Percentiles rank a stretch among this genome's conserved stretches.
Conservation (phyloP, 2,113 vertebrate genomes). For the Chionomys nivalis region DNA sequence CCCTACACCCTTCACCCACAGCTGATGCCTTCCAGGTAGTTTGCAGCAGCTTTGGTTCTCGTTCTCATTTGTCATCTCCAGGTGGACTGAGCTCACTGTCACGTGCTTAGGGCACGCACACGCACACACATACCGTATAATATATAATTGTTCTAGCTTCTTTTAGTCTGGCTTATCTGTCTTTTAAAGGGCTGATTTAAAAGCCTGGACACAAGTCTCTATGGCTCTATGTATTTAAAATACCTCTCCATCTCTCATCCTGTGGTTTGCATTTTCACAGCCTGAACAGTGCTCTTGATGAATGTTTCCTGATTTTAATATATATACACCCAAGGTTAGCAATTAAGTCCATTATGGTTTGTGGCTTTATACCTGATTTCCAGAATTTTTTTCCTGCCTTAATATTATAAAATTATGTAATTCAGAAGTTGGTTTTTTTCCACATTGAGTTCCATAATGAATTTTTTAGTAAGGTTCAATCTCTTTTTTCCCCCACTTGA, state of each 20-base stretch:
- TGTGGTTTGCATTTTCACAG: conserved; percentile 16
- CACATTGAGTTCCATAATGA: neutral
- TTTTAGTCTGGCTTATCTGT: conserved; percentile 19
- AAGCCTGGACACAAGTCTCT: neutral
- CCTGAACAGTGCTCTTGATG: neutral
- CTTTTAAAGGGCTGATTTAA: neutral
- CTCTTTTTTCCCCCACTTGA: neutral
- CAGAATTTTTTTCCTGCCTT: neutral
- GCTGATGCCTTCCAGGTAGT: neutral
- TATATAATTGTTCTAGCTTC: neutral
- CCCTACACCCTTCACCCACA: neutral
- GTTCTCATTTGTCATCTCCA: neutral
- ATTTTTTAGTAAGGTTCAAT: neutral
- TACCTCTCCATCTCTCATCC: neutral
- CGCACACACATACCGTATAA: neutral
- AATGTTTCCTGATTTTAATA: conserved; percentile 7
- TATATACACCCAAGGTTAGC: neutral
- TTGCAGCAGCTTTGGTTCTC: neutral
- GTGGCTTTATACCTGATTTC: conserved; percentile 6
- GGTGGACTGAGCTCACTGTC: neutral
- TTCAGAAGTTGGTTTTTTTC: neutral
- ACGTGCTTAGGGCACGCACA: neutral
- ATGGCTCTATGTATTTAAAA: neutral
- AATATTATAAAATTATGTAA: neutral
- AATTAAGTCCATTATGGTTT: neutral